Evolutionary conservation across 2,888 invertebrate genomes (phyloP), one percentile per base, ranked within the genome.

Genomic region (Glyphotaelius pellucidus): DNA sequence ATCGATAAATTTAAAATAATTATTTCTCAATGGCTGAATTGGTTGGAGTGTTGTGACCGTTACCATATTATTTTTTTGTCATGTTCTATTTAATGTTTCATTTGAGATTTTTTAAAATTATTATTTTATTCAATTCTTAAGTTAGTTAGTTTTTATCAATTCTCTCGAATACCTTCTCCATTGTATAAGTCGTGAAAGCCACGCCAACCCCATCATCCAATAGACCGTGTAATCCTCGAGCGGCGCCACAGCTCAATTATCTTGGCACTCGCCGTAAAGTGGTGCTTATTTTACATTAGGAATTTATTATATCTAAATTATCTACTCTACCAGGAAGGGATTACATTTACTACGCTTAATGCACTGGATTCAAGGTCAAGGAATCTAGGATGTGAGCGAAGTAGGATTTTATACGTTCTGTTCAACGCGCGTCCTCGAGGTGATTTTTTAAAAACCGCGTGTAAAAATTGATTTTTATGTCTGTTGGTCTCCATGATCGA

Each of bases 231-330:
- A 93, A 93, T 93, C 91, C 87, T 89, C 32, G 67, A 47, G 90
- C 89, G 93, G 93, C 93, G 93, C 93, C 93, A 91, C 81, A 92
- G 35, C 79, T 38, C 35, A 80, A 91, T 91, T 91, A 91, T 35
- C 35, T 67, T 80, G 92, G 91, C 92, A 91, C 92, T 92, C 84
- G 84, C 35, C 89, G 67, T 79, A 84, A 89, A 89, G 80, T 89
- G 91, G 85, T 42, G 52, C 83, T 83, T 38, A 88, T 92, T 89
- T 90, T 92, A 87, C 67, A 92, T 90, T 67, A 80, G 19, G 42
- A 91, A 38, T 91, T 91, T 92, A 92, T 91, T 92, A 91, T 91
- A 89, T 88, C 89, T 89, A 90, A 93, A 93, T 92, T 92, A 93
- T 92, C 92, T 91, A 91, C 90, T 91, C 89, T 91, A 83, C 89